A percentile compares a stretch with the other conserved stretches of the same genome.
phyloP scores from a whole-genome alignment of 2,113 vertebrate genomes.

The Megaceryle torquata region DNA sequence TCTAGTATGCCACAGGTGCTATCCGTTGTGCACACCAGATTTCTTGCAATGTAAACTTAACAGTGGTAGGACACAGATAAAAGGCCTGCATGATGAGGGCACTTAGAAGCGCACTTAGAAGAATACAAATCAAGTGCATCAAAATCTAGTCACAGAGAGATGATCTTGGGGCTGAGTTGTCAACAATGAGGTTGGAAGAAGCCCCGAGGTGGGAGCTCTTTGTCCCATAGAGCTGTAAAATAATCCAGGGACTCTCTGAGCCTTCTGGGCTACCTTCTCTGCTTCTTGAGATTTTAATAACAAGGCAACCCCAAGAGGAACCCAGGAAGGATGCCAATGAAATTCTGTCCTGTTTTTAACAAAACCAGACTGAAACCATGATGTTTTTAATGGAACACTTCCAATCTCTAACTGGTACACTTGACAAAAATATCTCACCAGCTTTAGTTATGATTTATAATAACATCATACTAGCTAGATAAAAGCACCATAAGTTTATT shows the following conservation, averaged over 20 bases:
- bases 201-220: background rate
- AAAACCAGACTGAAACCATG: background rate
- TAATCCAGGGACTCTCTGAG: background rate
- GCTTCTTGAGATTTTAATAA: background rate
- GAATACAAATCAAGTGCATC: background rate
- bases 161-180: background rate
- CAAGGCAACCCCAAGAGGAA: background rate
- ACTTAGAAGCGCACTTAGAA: background rate
- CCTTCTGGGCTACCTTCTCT: background rate
- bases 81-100: background rate
- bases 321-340: fast-evolving
- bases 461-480: background rate
- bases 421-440: background rate
- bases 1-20: background rate
- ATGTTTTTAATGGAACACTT: background rate
- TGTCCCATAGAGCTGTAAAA: fast-evolving
- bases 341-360: background rate
- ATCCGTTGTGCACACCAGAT: background rate
- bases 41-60: background rate
- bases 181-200: background rate
- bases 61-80: background rate
- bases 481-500: background rate
- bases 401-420: background rate
- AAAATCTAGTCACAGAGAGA: background rate
- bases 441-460: background rate